phyloP scores from a whole-genome alignment of 2,113 vertebrate species.

The Indri indri region DNA sequence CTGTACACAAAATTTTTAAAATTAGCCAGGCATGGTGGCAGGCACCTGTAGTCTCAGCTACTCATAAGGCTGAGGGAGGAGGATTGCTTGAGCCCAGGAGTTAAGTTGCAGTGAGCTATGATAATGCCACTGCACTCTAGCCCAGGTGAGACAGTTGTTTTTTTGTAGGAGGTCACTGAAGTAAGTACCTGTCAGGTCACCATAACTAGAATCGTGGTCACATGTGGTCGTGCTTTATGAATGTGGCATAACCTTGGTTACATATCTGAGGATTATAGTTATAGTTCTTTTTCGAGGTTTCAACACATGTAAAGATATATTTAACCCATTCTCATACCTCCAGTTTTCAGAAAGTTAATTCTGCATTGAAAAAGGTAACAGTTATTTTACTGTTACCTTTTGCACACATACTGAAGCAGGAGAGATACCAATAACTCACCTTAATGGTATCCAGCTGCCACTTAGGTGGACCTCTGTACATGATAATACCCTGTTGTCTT shows the following conservation, averaged over 20 bases:
- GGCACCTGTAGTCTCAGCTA: not conserved
- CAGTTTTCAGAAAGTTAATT: not conserved
- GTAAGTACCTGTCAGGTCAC: not conserved
- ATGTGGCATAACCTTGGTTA: not conserved
- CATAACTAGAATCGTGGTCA: not conserved
- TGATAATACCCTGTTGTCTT: not conserved
- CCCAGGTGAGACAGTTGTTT: not conserved
- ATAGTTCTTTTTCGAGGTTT: not conserved
- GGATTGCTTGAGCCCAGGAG: not conserved
- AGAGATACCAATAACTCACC: not conserved
- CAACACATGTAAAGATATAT: not conserved
- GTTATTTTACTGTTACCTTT: not conserved
- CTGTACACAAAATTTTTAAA: not conserved
- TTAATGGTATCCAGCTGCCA: not conserved
- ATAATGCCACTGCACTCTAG: not conserved
- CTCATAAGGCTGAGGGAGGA: not conserved
- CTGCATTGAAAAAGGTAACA: not conserved
- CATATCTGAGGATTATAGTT: not conserved
- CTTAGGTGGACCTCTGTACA: not conserved
- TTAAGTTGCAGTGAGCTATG: not conserved
- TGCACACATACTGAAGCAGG: not conserved
- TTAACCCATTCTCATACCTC: not conserved
- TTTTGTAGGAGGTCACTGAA: not conserved
- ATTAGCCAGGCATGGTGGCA: not conserved
- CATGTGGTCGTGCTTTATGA: not conserved